These are phyloP conservation scores for Micrasema minimum DNA, from an alignment of 1,140 invertebrate species.

Conservation along the genomic window DNA sequence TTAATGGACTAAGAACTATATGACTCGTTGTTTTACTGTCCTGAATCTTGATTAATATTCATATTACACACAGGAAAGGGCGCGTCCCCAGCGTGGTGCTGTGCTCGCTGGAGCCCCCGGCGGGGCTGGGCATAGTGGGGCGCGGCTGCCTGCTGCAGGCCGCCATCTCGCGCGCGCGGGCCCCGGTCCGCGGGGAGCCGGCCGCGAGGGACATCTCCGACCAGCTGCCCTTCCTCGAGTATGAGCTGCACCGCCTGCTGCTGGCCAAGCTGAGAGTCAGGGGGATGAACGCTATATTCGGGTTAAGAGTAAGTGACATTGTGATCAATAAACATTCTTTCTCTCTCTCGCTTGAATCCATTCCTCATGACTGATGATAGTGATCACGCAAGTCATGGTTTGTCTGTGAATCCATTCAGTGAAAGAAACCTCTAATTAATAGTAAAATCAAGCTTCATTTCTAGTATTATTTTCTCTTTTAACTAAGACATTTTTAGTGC, in stretches of 20 bases:
- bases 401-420: too few species aligned
- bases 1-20: too few species aligned
- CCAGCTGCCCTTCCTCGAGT: slow-evolving; percentile 93
- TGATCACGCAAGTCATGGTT: too few species aligned
- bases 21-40: too few species aligned
- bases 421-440: too few species aligned
- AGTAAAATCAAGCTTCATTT: too few species aligned
- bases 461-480: too few species aligned
- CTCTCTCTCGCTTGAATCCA: too few species aligned
- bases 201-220: slow-evolving; percentile 95
- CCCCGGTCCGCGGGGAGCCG: slow-evolving; percentile 83
- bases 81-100: slow-evolving; percentile 92
- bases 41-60: too few species aligned
- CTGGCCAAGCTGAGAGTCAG: slow-evolving; percentile 92
- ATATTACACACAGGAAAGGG: slow-evolving; percentile 74
- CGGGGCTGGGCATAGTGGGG: slow-evolving; percentile 78
- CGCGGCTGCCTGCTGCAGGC: slow-evolving; percentile 81
- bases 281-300: slow-evolving; percentile 94
- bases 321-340: too few species aligned
- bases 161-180: slow-evolving; percentile 82
- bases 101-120: slow-evolving; percentile 87
- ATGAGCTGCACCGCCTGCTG: slow-evolving; percentile 92
- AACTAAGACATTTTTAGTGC: too few species aligned
- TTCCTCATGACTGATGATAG: too few species aligned
- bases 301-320: slow-evolving; percentile 70